Evolutionary conservation across 2,797 vertebrate genomes (phyloP).

Genomic region (Enteromius treurensis): DNA sequence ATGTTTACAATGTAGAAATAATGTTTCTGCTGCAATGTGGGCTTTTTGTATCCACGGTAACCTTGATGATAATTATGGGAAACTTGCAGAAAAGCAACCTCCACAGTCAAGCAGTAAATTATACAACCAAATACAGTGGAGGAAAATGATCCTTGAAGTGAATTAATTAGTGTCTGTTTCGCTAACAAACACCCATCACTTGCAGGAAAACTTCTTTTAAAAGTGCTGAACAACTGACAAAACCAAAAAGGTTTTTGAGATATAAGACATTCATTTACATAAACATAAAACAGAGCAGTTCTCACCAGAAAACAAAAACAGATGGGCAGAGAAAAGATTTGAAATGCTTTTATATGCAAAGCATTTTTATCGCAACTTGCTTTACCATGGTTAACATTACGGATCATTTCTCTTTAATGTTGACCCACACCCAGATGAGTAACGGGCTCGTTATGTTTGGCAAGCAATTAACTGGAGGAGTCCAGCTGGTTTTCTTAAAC

Average conservation of each 20-base stretch:
- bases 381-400: conserved; percentile 2
- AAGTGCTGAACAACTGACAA: conserved; percentile 38
- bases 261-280: conserved; percentile 32
- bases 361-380: neutral
- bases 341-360: neutral
- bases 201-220: conserved; percentile 8
- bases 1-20: conserved; percentile 30
- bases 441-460: conserved; percentile 5
- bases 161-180: conserved; percentile 41
- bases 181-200: conserved; percentile 16
- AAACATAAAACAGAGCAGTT: conserved; percentile 16
- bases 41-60: conserved; percentile 35
- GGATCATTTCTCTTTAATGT: neutral
- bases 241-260: conserved; percentile 21
- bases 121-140: conserved; percentile 29
- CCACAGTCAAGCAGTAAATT: conserved; percentile 39
- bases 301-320: conserved; percentile 45
- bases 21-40: conserved; percentile 25
- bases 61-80: conserved; percentile 49
- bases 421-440: conserved; percentile 16
- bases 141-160: conserved; percentile 35
- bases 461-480: neutral
- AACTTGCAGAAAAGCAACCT: conserved; percentile 40
- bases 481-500: conserved; percentile 3
- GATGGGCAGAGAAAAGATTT: conserved; percentile 33